Evolutionary conservation across 1,140 invertebrate species (phyloP), one percentile per base, ranked within the genome.

Genomic region (Conopomorpha cramerella): DNA sequence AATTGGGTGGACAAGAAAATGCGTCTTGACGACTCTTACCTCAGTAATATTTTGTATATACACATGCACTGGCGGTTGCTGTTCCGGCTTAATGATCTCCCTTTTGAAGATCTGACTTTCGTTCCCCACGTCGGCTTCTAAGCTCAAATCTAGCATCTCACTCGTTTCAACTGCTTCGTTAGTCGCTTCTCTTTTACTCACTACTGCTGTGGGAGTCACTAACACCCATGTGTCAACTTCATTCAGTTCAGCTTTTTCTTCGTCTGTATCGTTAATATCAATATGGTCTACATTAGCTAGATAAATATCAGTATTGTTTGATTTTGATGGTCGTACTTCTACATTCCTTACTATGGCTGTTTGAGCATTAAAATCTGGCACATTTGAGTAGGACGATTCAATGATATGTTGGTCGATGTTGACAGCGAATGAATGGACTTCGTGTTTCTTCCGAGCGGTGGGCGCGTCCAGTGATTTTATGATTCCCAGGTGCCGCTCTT

Each of bases 401-500:
- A 49, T 62, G 16, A 51, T 39, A 40, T 46, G 47, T 51, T 49
- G 55, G 19, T 68, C 56, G 44, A 65, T 63, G 38, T 72, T 71
- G 8, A 71, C 51, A 34, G 60, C 39, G 29, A 76, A 76, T 0
- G 71, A 76, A 45, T 72, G 71, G 2, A 76, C 71, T 16, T 76
- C 71, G 13, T 76, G 71, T 52, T 76, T 76, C 41, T 71, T 73
- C 31, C 71, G 55, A 14, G 62, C 35, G 14, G 62, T 56, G 8
- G 62, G 55, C 29, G 68, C 65, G 34, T 73, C 68, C 45, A 76
- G 36, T 25, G 71, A 73, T 39, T 77, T 72, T 18, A 77, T 73
- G 28, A 88, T 83, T 6, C 86, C 86, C 15, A 89, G 72, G 57
- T 89, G 87, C 30, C 72, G 68, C 51, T 86, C 84, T 74, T 89